Evolutionary conservation across 2,888 invertebrate species (phyloP).

Genomic region (Tubulanus polymorphus): DNA sequence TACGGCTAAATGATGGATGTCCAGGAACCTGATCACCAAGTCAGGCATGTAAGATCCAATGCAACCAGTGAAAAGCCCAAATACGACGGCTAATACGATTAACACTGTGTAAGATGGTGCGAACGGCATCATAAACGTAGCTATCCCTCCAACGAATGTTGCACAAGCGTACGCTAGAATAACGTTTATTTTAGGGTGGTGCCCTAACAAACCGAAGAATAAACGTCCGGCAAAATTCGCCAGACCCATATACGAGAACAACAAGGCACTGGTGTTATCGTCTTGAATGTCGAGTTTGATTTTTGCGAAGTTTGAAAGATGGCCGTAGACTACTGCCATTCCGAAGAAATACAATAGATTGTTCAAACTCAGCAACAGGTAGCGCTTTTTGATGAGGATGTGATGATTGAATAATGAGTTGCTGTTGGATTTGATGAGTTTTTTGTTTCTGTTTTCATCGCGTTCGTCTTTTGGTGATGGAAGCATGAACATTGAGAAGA

Average conservation of each 20-base stretch:
- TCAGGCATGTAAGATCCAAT: slow-evolving; percentile 25
- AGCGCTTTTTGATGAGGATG: slow-evolving; percentile 21
- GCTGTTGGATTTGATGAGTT: too few relatives aligned
- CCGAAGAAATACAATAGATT: slow-evolving; percentile 29
- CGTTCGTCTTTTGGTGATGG: slow-evolving; percentile 18
- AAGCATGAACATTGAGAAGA: slow-evolving; percentile 22
- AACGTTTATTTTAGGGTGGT: slow-evolving; percentile 17
- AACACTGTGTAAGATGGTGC: slow-evolving; percentile 18
- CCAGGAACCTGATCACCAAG: slow-evolving; percentile 24
- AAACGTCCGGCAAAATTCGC: slow-evolving; percentile 29
- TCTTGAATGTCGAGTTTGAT: slow-evolving; percentile 16
- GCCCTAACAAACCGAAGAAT: slow-evolving; percentile 23
- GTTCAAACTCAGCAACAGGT: slow-evolving; percentile 24
- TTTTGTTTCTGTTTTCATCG: background rate
- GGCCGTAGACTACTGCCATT: slow-evolving; percentile 28
- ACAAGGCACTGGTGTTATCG: slow-evolving; percentile 22
- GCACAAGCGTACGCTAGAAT: slow-evolving; percentile 22
- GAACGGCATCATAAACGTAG: slow-evolving; percentile 20
- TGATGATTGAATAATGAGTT: background rate
- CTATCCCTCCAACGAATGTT: slow-evolving; percentile 23
- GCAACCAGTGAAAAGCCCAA: slow-evolving; percentile 27
- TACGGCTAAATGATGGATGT: slow-evolving; percentile 24
- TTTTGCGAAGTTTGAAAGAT: slow-evolving; percentile 27
- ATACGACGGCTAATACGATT: slow-evolving; percentile 20
- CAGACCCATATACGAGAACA: slow-evolving; percentile 28